Evolutionary conservation across 1,140 invertebrate genomes (phyloP).

Genomic region (Hyles euphorbiae): DNA sequence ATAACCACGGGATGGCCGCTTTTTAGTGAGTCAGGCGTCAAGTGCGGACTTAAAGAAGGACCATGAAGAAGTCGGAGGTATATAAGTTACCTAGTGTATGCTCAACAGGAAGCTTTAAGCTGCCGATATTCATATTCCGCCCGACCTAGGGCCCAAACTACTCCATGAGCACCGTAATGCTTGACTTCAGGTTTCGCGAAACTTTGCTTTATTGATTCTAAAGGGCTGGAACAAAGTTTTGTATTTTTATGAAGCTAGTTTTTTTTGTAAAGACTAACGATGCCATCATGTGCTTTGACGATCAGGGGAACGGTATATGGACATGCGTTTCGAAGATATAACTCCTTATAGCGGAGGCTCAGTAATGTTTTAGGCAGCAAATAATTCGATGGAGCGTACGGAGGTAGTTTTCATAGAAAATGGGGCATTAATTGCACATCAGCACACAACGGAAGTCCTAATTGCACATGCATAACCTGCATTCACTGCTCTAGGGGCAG

Average conservation of each 20-base stretch:
- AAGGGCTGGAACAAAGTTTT: too few species aligned
- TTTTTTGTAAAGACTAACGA: too few species aligned
- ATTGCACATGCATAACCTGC: slow-evolving; percentile 11
- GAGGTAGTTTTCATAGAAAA: slow-evolving; percentile 15
- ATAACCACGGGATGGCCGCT: neutral
- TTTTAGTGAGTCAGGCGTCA: slow-evolving; percentile 1
- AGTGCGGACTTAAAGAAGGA: neutral
- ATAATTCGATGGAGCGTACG: slow-evolving; percentile 8
- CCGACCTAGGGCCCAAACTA: too few species aligned
- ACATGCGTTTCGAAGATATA: too few species aligned
- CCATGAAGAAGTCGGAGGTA: neutral
- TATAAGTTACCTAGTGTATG: neutral
- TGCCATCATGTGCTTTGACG: too few species aligned
- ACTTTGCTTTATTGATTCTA: too few species aligned
- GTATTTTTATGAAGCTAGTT: too few species aligned
- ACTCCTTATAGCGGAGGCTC: too few species aligned
- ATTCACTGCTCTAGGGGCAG: slow-evolving; percentile 8
- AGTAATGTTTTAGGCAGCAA: slow-evolving; percentile 6
- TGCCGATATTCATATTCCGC: too few species aligned
- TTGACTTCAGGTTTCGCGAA: too few species aligned
- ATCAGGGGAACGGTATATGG: too few species aligned
- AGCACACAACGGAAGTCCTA: slow-evolving; percentile 7
- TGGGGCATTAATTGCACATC: slow-evolving; percentile 13
- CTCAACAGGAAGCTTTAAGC: neutral
- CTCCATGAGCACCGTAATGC: too few species aligned